Evolutionary conservation across 2,888 invertebrate species (phyloP), one percentile per base, ranked within the genome.

Genomic region (Gonocerus acuteangulatus): DNA sequence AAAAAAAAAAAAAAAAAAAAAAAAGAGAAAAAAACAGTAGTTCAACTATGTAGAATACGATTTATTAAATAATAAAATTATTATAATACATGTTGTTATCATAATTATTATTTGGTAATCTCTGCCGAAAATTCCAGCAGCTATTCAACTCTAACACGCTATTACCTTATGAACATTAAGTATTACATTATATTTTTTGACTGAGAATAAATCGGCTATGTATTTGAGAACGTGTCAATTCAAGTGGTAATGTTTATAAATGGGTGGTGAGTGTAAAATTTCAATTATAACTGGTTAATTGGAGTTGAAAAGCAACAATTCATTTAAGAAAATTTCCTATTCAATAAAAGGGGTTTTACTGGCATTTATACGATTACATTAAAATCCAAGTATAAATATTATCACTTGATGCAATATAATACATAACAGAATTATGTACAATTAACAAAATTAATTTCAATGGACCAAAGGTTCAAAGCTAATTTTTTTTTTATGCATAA

Each of bases 21-120:
- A 19, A 9, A 47, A 47, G 19, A 21, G 19, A 47, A 47, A 2
- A 45, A 44, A 57, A 57, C 44, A 57, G 27, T 45, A 32, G 27
- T 57, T 57, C 57, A 47, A 47, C 57, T 57, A 57, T 59, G 49
- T 49, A 59, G 49, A 59, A 59, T 59, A 49, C 59, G 59, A 49
- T 60, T 60, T 60, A 60, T 60, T 60, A 60, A 60, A 60, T 60
- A 60, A 60, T 60, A 60, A 60, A 60, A 60, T 60, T 60, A 52
- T 49, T 60, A 60, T 60, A 60, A 60, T 60, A 60, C 60, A 60
- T 60, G 27, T 60, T 51, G 52, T 60, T 52, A 60, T 60, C 39
- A 49, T 60, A 32, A 57, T 60, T 60, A 49, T 60, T 52, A 49
- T 51, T 60, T 60, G 49, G 49, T 60, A 52, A 52, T 60, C 60